Evolutionary conservation across 2,888 invertebrate genomes (phyloP).

Genomic region (Melolontha melolontha): DNA sequence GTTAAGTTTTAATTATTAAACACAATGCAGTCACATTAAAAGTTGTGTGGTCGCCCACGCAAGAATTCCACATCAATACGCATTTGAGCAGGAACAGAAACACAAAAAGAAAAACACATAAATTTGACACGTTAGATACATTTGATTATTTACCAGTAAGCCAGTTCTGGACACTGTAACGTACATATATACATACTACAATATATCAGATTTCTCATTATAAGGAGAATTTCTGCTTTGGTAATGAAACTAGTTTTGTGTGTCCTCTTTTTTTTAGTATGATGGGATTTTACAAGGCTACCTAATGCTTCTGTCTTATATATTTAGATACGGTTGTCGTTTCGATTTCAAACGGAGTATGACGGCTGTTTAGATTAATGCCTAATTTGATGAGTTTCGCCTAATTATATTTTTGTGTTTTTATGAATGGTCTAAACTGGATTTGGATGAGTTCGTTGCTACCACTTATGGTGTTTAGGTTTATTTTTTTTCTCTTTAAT

Average conservation of each 20-base stretch:
- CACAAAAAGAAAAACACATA: slow-evolving; percentile 5
- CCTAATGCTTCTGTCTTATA: slow-evolving; percentile 42
- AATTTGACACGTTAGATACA: slow-evolving; percentile 34
- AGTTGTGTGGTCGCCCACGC: slow-evolving; percentile 12
- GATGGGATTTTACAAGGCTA: slow-evolving; percentile 33
- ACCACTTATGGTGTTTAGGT: slow-evolving; percentile 2
- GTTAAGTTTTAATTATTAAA: slow-evolving; percentile 32
- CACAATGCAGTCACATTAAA: slow-evolving; percentile 22
- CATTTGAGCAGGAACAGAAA: not conserved
- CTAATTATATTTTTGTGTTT: slow-evolving; percentile 43
- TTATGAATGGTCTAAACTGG: slow-evolving; percentile 25
- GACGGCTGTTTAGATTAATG: slow-evolving; percentile 44
- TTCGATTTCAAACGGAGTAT: slow-evolving; percentile 40
- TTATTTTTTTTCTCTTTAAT: too few species aligned
- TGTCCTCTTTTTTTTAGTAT: slow-evolving; percentile 21
- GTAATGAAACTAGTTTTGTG: slow-evolving; percentile 35
- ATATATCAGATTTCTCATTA: slow-evolving; percentile 42
- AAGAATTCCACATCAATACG: slow-evolving; percentile 17
- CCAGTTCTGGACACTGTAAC: slow-evolving; percentile 16
- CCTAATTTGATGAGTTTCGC: slow-evolving; percentile 42
- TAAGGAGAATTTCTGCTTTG: slow-evolving; percentile 21
- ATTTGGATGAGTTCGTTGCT: slow-evolving; percentile 7
- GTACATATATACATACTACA: not conserved
- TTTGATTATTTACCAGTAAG: slow-evolving; percentile 28
- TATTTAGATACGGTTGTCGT: slow-evolving; percentile 43